Percentiles rank a stretch among this genome's conserved stretches.
phyloP scores from a whole-genome alignment of 2,797 vertebrate species.

The Lepidocolaptes lacrymiger region DNA sequence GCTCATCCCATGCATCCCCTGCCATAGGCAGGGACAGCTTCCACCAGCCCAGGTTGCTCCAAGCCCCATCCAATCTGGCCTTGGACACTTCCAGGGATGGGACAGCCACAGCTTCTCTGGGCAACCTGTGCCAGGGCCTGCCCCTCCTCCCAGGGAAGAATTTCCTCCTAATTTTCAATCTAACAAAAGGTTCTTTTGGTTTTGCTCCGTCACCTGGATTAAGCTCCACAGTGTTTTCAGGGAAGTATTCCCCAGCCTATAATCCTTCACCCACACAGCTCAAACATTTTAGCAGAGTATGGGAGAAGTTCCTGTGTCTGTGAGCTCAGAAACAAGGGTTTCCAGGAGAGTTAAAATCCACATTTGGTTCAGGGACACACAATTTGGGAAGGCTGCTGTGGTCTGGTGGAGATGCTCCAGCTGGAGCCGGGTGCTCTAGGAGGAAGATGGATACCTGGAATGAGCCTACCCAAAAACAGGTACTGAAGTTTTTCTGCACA shows the following conservation, averaged over 20 bases:
- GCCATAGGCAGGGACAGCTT: background rate
- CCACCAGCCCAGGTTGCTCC: rapidly evolving
- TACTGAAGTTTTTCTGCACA: background rate
- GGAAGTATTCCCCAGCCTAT: background rate
- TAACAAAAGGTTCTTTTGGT: background rate
- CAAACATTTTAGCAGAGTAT: background rate
- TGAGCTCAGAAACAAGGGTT: background rate
- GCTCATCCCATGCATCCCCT: rapidly evolving
- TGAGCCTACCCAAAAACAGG: background rate
- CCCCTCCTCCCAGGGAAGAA: rapidly evolving
- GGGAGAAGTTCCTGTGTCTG: background rate
- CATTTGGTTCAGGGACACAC: background rate
- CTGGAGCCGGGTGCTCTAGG: background rate
- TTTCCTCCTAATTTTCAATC: background rate
- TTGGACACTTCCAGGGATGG: background rate
- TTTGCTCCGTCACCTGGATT: background rate
- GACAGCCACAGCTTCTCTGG: background rate
- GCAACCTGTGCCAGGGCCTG: background rate
- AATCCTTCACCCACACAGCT: background rate
- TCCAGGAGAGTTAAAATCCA: background rate
- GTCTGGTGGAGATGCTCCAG: rapidly evolving
- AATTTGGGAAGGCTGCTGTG: background rate
- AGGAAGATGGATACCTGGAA: background rate
- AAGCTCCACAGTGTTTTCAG: background rate
- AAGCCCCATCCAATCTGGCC: background rate